Conservation (phyloP, 2,113 vertebrate genomes). For the Phyllostomus discolor region DNA sequence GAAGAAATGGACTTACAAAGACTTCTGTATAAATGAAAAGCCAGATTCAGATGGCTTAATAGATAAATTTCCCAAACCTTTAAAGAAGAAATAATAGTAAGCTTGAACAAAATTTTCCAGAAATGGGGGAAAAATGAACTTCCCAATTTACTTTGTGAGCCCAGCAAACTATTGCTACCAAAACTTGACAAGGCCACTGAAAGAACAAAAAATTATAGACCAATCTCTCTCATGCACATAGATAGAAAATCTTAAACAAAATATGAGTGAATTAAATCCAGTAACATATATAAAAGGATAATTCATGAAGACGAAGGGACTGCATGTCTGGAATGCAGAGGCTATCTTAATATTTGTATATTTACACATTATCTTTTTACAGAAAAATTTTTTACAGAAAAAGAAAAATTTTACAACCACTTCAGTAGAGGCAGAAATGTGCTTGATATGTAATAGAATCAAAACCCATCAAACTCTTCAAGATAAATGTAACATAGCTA, state of each 20-base stretch:
- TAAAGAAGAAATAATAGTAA: not conserved
- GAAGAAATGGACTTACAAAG: not conserved
- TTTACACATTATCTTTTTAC: too few relatives aligned
- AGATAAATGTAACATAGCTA: not conserved
- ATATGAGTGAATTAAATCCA: not conserved
- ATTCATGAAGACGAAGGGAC: not conserved
- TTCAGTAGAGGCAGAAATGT: not conserved
- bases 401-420: not conserved
- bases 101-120: not conserved
- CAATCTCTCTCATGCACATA: not conserved
- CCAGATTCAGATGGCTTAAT: not conserved
- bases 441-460: not conserved
- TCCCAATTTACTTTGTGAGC: not conserved
- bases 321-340: not conserved
- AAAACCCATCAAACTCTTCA: not conserved
- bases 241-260: not conserved
- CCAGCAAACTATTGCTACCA: not conserved
- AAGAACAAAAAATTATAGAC: not conserved
- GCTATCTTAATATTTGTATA: not conserved
- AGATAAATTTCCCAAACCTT: not conserved
- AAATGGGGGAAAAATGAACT: not conserved
- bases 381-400: too few relatives aligned
- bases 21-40: not conserved
- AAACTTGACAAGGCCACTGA: not conserved
- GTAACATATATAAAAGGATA: not conserved